Conservation (phyloP, 2,113 vertebrate genomes). For the Microcebus jonahi region DNA sequence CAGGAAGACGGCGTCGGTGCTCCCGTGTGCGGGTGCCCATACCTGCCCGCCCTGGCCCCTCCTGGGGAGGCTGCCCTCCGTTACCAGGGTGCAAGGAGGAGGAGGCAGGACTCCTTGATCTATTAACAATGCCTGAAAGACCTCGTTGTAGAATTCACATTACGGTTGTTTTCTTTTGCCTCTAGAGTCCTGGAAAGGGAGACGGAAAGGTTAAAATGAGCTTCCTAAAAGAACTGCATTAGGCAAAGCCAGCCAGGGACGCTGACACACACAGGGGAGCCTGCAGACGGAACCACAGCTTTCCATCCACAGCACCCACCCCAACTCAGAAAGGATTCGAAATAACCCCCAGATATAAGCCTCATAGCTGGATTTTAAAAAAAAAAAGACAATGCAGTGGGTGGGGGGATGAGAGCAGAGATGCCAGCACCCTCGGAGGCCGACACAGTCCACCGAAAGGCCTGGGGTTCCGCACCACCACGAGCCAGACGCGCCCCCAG, state of each 20-base stretch:
- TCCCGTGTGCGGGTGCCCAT: rapidly evolving
- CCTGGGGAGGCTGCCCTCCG: neutral
- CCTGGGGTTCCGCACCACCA: neutral
- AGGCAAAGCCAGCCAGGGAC: neutral
- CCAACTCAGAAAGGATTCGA: neutral
- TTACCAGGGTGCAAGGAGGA: neutral
- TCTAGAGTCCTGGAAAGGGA: neutral
- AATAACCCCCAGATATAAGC: neutral
- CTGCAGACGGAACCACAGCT: neutral
- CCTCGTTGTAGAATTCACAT: neutral
- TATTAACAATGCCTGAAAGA: neutral
- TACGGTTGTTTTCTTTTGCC: neutral
- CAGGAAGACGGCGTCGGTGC: rapidly evolving
- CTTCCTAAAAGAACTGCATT: neutral
- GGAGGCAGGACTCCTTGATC: neutral
- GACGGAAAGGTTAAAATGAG: neutral
- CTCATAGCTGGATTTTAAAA: rapidly evolving
- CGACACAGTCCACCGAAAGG: rapidly evolving
- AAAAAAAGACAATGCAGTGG: neutral
- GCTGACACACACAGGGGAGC: rapidly evolving
- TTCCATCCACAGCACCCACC: neutral
- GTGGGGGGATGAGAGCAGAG: rapidly evolving
- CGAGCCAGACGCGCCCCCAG: rapidly evolving
- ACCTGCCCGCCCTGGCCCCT: neutral
- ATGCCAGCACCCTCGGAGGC: rapidly evolving